Percentiles rank a stretch among this genome's conserved stretches.
These are phyloP conservation scores for Aythya baeri DNA, from an alignment of 2,113 vertebrate species.

Conservation along the genomic window DNA sequence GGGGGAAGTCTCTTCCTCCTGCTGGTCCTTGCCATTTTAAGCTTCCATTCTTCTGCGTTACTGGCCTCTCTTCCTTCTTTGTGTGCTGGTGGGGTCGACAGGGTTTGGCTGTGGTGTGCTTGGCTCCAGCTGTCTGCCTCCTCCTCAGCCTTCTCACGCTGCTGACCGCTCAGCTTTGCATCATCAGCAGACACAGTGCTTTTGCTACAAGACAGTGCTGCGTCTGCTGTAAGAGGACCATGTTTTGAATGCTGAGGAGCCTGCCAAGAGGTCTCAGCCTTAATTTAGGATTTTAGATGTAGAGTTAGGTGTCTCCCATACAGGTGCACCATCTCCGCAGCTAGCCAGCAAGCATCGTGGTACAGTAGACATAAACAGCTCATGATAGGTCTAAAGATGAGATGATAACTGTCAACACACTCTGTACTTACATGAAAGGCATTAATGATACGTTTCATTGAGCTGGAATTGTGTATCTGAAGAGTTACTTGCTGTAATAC, in stretches of 20 bases:
- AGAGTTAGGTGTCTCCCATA: neutral
- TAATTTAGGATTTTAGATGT: neutral
- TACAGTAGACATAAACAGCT: neutral
- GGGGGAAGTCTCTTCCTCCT: too few relatives aligned
- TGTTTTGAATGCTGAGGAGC: neutral
- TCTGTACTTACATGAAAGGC: neutral
- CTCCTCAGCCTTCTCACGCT: too few relatives aligned
- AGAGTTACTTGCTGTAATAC: neutral
- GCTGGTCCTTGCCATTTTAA: too few relatives aligned
- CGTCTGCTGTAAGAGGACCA: neutral
- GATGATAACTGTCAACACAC: neutral
- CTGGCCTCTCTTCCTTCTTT: too few relatives aligned
- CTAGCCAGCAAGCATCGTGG: neutral
- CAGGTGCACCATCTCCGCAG: neutral
- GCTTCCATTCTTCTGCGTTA: too few relatives aligned
- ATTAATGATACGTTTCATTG: neutral
- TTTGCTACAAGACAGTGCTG: neutral
- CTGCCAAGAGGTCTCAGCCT: neutral
- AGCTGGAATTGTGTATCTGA: neutral
- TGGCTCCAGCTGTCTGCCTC: too few relatives aligned
- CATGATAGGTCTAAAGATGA: neutral
- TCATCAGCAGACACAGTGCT: neutral
- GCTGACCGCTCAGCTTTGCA: neutral
- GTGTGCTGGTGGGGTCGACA: too few relatives aligned
- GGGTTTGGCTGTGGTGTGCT: too few relatives aligned